Evolutionary conservation across 2,797 vertebrate species (phyloP), one percentile per base, ranked within the genome.

Genomic region (Catharus ustulatus): DNA sequence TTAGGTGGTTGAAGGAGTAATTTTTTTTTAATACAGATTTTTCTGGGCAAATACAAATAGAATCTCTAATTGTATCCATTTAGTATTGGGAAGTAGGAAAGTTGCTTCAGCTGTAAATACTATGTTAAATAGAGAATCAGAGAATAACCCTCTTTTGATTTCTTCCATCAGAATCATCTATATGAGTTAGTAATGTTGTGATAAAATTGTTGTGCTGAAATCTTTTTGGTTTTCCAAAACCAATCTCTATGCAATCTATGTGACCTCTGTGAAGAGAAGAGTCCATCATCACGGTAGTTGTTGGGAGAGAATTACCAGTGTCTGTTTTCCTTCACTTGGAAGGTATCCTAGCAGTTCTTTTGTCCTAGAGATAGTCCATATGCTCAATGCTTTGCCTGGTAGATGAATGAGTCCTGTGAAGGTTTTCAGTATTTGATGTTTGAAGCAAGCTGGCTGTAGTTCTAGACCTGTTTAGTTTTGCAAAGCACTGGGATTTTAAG

Each of bases 151-250:
- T 95, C 34, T 93, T 94, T 89, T 97, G 84, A 79, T 95, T 96
- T 96, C 85, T 97, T 86, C 66, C 92, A 81, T 97, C 91, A 95
- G 94, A 96, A 87, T 86, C 89, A 84, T 87, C 91, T 79, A 58
- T 92, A 20, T 72, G 79, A 78, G 79, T 92, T 94, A 96, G 94
- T 93, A 93, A 93, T 92, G 72, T 87, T 92, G 63, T 93, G 82
- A 45, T 94, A 83, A 82, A 92, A 83, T 87, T 92, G 63, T 91
- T 95, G 51, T 82, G 73, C 82, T 95, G 89, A 95, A 93, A 85
- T 92, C 43, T 84, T 84, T 97, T 63, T 69, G 74, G 71, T 95
- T 95, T 96, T 87, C 71, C 87, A 85, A 96, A 93, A 77, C 89
- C 76, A 90, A 91, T 89, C 81, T 79, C 86, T 93, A 6, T 91